Percentiles rank a stretch among this genome's conserved stretches.
These are phyloP conservation scores for Erynnis tages DNA, from an alignment of 2,888 invertebrate species.

Conservation along the genomic window DNA sequence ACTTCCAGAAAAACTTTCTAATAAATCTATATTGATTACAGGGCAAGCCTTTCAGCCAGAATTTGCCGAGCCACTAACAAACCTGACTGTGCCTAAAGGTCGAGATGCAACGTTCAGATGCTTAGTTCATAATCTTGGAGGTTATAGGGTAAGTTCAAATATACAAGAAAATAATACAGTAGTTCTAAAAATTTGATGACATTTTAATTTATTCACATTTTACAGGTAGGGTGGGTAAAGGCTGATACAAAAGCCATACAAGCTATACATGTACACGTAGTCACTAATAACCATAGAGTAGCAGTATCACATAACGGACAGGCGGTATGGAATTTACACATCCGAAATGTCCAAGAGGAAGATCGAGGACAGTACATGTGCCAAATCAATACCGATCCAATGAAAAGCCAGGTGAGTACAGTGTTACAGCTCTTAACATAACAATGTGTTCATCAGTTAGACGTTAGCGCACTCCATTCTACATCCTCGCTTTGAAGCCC, in stretches of 20 bases:
- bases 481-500: too few species aligned
- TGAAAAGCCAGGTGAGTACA: slow-evolving; percentile 92
- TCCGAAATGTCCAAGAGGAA: slow-evolving; percentile 92
- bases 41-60: slow-evolving; percentile 91
- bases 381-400: slow-evolving; percentile 96
- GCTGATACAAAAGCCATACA: slow-evolving; percentile 96
- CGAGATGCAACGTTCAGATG: slow-evolving; percentile 94
- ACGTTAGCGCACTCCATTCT: slow-evolving; percentile 54
- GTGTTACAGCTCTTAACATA: neutral
- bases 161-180: neutral
- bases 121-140: slow-evolving; percentile 92
- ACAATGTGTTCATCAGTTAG: slow-evolving; percentile 42
- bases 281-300: slow-evolving; percentile 94
- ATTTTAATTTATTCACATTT: neutral
- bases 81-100: slow-evolving; percentile 91
- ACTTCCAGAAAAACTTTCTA: too few species aligned
- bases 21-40: slow-evolving; percentile 44
- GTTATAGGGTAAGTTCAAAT: slow-evolving; percentile 88
- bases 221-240: slow-evolving; percentile 95
- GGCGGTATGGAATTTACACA: slow-evolving; percentile 94
- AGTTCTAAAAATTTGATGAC: neutral
- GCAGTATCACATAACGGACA: slow-evolving; percentile 93
- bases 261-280: slow-evolving; percentile 95
- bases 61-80: slow-evolving; percentile 90
- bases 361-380: slow-evolving; percentile 96